Conservation (phyloP, 2,888 invertebrate genomes). For the Cyclophora punctaria region DNA sequence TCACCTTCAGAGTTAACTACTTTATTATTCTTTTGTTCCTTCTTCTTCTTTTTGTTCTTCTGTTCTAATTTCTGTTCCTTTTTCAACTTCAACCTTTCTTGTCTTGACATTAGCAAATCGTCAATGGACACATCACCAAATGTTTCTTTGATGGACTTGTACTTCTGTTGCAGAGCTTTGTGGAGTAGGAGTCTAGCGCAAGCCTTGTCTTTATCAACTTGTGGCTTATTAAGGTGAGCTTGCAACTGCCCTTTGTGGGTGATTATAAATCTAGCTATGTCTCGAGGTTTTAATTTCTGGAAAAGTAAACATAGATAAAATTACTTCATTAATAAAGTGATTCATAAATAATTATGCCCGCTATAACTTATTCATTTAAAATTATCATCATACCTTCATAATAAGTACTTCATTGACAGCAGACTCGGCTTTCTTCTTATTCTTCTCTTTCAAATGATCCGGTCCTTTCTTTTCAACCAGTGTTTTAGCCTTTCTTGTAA, state of each 20-base stretch:
- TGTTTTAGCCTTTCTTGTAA: conserved; percentile 62
- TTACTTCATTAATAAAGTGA: background rate
- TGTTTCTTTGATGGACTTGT: conserved; percentile 45
- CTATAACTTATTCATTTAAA: too few species aligned
- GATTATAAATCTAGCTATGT: conserved; percentile 56
- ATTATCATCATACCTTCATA: conserved; percentile 46
- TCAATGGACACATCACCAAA: conserved; percentile 56
- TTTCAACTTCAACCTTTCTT: conserved; percentile 55
- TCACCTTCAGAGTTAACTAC: conserved; percentile 42
- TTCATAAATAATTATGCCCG: too few species aligned
- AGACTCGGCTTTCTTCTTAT: conserved; percentile 54
- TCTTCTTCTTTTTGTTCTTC: conserved; percentile 33
- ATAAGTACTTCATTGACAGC: conserved; percentile 61
- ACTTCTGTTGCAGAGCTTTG: conserved; percentile 55
- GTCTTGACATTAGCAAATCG: conserved; percentile 60
- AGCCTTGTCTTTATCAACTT: conserved; percentile 51
- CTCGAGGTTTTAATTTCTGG: conserved; percentile 65
- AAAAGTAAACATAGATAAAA: too few species aligned
- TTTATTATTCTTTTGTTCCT: conserved; percentile 30
- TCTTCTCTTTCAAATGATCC: conserved; percentile 48
- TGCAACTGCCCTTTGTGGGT: conserved; percentile 52
- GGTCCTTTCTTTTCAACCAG: conserved; percentile 51
- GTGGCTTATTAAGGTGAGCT: conserved; percentile 50
- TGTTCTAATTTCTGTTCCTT: conserved; percentile 55
- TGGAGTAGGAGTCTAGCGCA: conserved; percentile 59